Percentiles rank a stretch among this genome's conserved stretches.
Conservation (phyloP, 2,113 vertebrate species). For the Hystrix cristata region DNA sequence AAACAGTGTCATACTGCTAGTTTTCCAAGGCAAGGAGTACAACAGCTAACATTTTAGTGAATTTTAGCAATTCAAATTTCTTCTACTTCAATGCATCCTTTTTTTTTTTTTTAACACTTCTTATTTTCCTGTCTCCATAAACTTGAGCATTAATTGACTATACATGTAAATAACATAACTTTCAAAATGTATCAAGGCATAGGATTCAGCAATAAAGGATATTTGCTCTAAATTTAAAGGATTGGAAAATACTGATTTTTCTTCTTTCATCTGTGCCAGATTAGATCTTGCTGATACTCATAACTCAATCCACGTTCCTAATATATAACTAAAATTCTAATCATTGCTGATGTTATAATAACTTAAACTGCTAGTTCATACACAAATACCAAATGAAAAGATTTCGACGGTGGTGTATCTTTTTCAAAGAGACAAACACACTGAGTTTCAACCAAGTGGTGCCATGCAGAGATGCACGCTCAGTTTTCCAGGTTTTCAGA, state of each 20-base stretch:
- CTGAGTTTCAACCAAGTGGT: not conserved
- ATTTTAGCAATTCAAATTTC: not conserved
- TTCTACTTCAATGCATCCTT: not conserved
- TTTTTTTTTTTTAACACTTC: not conserved
- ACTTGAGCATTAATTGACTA: not conserved
- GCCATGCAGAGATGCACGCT: not conserved
- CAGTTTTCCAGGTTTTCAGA: not conserved
- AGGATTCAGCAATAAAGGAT: not conserved
- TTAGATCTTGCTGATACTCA: not conserved
- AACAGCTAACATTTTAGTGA: not conserved
- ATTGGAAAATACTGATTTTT: not conserved
- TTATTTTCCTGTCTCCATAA: not conserved
- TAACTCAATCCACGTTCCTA: not conserved
- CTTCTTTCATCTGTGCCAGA: not conserved
- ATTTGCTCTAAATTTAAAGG: not conserved
- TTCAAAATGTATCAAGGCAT: not conserved
- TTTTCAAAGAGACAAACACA: not conserved
- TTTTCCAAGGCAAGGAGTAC: not conserved
- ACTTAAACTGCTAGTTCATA: not conserved
- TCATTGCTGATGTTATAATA: not conserved
- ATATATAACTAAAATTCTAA: not conserved
- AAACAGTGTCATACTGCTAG: not conserved
- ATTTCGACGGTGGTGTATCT: not conserved
- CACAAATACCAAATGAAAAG: not conserved
- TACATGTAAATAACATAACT: not conserved